Evolutionary conservation across 2,797 vertebrate species (phyloP), one percentile per base, ranked within the genome.

Genomic region (Schizopygopsis malacanthus): DNA sequence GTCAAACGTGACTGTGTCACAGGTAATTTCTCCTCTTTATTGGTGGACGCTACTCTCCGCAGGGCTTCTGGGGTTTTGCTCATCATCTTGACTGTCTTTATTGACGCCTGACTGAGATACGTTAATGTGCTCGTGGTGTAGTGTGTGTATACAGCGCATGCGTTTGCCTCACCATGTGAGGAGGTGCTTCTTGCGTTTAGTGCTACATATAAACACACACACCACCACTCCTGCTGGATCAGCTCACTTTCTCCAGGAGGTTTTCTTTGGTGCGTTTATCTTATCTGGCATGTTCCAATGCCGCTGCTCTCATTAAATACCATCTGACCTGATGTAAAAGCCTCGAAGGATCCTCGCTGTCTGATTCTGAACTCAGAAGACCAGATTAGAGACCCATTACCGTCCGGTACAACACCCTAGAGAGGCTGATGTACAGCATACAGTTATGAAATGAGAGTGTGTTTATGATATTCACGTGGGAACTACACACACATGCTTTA

Each of bases 241-340:
- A 3, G 13, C 13, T 90, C 72, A 83, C 13, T 33, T 45, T 37
- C 90, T 83, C 72, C 81, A n/a, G 56, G 56, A 11, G 56, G 3
- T 59, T n/a, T 25, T 63, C 63, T 37, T 18, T 1, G 76, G 86
- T 83, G 81, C 81, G 83, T 89, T 91, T 87, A 37, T 56, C 15
- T 45, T 33, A 22, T 25, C 22, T 43, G 2, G n/a, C 37, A 43
- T 83, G 65, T 65, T 79, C 67, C 71, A 71, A 22, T 41, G 63
- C 65, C 13, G 6, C 25, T 22, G 2, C 9, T 3, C 22, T 65
- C 61, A 28, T 33, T 15, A 4, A n/a, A 33, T 9, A 3, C 4
- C 43, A 15, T 22, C 13, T n/a, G n/a, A 2, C 20, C 41, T 15
- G 1, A 18, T 8, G 13, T 33, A 33, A 33, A 33, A 33, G 33